Conservation (phyloP, 2,797 vertebrate species). For the Notolabrus celidotus region DNA sequence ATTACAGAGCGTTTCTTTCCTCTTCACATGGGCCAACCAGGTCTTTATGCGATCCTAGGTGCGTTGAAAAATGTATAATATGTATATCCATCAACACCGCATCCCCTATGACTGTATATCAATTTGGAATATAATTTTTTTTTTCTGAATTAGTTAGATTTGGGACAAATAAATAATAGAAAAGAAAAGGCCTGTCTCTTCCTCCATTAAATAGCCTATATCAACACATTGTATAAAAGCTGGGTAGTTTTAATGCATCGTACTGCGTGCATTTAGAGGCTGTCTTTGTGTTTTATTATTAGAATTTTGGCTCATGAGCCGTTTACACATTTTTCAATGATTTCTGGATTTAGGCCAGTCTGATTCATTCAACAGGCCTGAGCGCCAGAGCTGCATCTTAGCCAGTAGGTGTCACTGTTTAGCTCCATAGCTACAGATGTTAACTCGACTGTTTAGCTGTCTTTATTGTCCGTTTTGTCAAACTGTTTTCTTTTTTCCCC, state of each 20-base stretch:
- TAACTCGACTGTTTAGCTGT: background rate
- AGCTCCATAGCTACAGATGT: background rate
- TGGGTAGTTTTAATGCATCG: fast-evolving
- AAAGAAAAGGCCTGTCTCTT: background rate
- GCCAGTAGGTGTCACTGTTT: slow-evolving; percentile 74
- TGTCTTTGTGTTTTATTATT: background rate
- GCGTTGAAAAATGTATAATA: background rate
- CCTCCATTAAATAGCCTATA: background rate
- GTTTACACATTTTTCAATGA: slow-evolving; percentile 1
- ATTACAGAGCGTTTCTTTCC: background rate
- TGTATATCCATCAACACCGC: no score
- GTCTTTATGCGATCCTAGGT: background rate
- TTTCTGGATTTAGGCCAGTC: slow-evolving; percentile 40
- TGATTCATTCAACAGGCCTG: slow-evolving; percentile 36
- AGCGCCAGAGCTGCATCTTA: background rate
- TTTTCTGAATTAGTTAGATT: background rate
- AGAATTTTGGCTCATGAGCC: background rate
- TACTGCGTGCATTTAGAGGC: fast-evolving
- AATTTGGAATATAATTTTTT: fast-evolving
- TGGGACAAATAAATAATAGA: background rate
- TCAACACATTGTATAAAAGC: background rate
- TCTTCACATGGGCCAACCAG: background rate
- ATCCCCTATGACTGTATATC: background rate
- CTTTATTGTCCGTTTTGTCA: background rate
- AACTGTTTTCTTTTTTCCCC: background rate